Evolutionary conservation across 2,113 vertebrate species (phyloP), one percentile per base, ranked within the genome.

Genomic region (Puffinus mauretanicus): DNA sequence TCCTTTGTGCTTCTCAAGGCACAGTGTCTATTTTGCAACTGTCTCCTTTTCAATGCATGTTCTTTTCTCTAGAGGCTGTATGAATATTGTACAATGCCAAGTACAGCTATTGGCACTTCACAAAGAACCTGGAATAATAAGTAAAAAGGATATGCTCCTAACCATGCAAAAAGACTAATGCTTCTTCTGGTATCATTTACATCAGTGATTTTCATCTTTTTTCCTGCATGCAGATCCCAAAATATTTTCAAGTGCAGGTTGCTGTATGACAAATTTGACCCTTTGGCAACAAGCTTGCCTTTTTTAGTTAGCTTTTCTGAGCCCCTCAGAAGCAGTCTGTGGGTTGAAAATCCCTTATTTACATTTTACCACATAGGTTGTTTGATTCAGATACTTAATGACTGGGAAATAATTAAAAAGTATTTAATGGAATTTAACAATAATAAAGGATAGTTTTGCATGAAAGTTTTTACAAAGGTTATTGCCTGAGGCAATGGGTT

Each of bases 301-400:
- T 61, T 81, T 47, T 44, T 11, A 47, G 36, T 83, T 47, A 52
- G 20, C 11, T 79, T 70, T 87, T 72, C 65, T 44, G 13, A 69
- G 52, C 19, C 47, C 51, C 21, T 79, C 32, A 52, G 27, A 79
- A 87, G 34, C 18, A 72, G 24, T 16, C 65, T n/a, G 4, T 12
- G 8, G 22, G 22, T 26, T 78, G 51, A 91, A 94, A 93, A 86
- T 60, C 16, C n/a, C 42, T 62, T 69, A 9, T 79, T 90, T 91
- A 60, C 9, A 61, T 82, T 91, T 93, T 72, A 49, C 40, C 27
- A 52, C 7, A 49, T 36, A 87, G 40, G 76, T 69, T 97, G 83
- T 94, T 97, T 96, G 64, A 96, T 87, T 90, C 83, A 90, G 79
- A 93, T 27, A 93, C 93, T 84, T 95, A 96, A 75, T 85, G 90